These are phyloP conservation scores for Prinia subflava DNA, from an alignment of 2,113 vertebrate genomes.

Conservation along the genomic window DNA sequence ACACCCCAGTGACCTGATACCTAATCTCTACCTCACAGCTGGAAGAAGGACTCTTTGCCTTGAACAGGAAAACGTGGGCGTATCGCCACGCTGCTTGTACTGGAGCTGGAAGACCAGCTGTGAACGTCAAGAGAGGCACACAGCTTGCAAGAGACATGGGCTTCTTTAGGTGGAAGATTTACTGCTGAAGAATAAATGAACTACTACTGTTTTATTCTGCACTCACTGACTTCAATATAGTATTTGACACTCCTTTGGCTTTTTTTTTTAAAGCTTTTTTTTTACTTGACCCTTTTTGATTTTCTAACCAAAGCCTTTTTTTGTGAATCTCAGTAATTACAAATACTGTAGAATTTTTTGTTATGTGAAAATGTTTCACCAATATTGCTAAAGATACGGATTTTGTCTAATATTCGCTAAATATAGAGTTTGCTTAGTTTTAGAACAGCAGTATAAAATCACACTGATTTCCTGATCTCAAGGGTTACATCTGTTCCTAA, in stretches of 20 bases:
- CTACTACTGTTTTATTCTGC: neutral
- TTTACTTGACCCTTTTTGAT: constrained; percentile 34
- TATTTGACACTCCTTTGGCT: constrained; percentile 2
- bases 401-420: neutral
- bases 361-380: constrained; percentile 1
- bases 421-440: neutral
- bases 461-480: neutral
- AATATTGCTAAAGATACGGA: neutral
- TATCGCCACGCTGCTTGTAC: neutral
- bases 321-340: neutral
- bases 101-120: constrained; percentile 47
- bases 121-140: constrained; percentile 38
- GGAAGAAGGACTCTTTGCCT: constrained; percentile 53
- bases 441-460: constrained; percentile 17
- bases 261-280: constrained; percentile 12
- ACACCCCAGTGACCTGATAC: constrained; percentile 32
- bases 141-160: neutral
- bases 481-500: neutral
- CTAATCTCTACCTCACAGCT: constrained; percentile 64
- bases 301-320: constrained; percentile 60
- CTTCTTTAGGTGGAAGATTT: constrained; percentile 29
- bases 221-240: neutral
- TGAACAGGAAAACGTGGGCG: constrained; percentile 25
- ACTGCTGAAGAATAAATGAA: constrained; percentile 14
- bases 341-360: neutral